These are phyloP conservation scores for Belgica antarctica DNA, from an alignment of 2,888 invertebrate species.

Conservation along the genomic window DNA sequence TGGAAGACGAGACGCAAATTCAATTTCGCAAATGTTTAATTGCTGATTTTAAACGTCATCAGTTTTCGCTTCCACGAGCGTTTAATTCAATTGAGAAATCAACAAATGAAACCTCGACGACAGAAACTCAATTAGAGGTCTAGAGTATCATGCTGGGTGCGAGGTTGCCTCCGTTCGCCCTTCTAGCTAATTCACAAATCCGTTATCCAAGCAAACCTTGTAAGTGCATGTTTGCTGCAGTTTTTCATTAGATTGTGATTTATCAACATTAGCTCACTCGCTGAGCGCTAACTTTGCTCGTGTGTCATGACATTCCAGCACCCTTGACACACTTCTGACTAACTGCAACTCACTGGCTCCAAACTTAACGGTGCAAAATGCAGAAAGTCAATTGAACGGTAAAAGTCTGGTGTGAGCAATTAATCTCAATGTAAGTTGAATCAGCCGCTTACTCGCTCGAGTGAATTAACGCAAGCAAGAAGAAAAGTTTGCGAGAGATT, in stretches of 20 bases:
- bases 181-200: background rate
- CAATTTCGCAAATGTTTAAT: slow-evolving; percentile 1
- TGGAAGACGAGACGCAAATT: background rate
- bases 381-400: no score
- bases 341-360: background rate
- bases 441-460: background rate
- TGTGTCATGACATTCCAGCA: no score
- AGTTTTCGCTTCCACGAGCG: background rate
- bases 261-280: no score
- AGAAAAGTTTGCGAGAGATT: slow-evolving; percentile 14
- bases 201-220: background rate
- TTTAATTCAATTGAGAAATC: slow-evolving; percentile 5
- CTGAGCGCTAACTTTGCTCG: no score
- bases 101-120: slow-evolving; percentile 15
- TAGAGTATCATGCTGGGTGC: background rate
- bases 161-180: background rate
- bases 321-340: slow-evolving; percentile 32
- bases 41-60: slow-evolving; percentile 16
- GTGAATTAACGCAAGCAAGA: background rate
- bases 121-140: background rate
- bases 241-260: no score
- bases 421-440: background rate
- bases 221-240: background rate
- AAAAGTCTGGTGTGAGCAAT: background rate
- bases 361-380: background rate